Base-by-base conservation (phyloP, 2,888 invertebrate species). In the Cerceris rybyensis region DNA sequence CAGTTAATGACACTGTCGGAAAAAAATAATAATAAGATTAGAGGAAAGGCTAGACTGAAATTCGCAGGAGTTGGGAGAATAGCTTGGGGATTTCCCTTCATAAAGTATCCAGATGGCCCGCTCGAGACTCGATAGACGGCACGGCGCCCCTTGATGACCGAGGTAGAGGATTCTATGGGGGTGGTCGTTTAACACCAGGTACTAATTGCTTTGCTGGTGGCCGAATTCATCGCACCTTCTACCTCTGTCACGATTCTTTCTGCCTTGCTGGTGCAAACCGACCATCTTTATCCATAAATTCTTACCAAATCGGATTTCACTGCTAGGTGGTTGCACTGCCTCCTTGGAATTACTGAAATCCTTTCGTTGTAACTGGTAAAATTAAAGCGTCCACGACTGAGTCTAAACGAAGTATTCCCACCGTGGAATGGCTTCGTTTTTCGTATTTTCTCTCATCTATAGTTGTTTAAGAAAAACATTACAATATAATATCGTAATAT, bases 161-260 rank as follows among this genome's bases (percentile, higher is more conserved):
- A 8, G 14, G 2, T 6, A 9, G 6, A 6, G 16, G 39, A 11
- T 49, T 46, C 11, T 9, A 7, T 2, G 2, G 41, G 6, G 42
- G 16, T 52, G 57, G 7, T 13, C 11, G n/a, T 8, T 42, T 0
- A 69, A n/a, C 55, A 41, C 66, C 73, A 76, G 80, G 81, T 86
- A 84, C 74, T 88, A 84, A 88, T 86, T 83, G 83, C 80, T 75
- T 84, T 84, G 85, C 88, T 88, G 88, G 88, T 88, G 88, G 88
- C 81, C 66, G 54, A 64, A 85, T 86, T 88, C 75, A 85, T 28
- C 28, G 28, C 28, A 28, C 16, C 54, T 42, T 28, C 46, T 7
- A 28, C 9, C 39, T 1, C 17, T 17, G 55, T 4, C 11, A 16
- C n/a, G 60, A 28, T 28, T 28, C 28, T 28, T 4, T 28, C 68